These are phyloP conservation scores for Falcunculus frontatus DNA, from an alignment of 2,113 vertebrate species.

Conservation along the genomic window DNA sequence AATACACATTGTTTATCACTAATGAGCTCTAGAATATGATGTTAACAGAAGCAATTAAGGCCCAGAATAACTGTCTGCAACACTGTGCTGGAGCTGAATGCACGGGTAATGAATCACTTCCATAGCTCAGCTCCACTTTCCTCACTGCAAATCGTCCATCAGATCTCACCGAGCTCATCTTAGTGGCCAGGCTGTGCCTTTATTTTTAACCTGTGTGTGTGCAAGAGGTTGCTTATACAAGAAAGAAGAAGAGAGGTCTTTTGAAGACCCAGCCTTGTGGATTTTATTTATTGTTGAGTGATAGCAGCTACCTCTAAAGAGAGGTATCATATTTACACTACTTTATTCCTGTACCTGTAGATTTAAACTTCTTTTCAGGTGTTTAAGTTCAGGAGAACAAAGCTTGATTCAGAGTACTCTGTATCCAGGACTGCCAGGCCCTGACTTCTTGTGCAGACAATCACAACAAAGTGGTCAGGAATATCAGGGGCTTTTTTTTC, in stretches of 20 bases:
- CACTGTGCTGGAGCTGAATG: neutral
- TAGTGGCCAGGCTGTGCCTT: neutral
- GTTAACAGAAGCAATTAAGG: constrained; percentile 63
- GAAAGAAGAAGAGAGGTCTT: neutral
- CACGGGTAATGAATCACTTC: constrained; percentile 37
- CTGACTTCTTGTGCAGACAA: neutral
- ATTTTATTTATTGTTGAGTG: neutral
- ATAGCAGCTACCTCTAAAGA: neutral
- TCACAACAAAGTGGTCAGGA: neutral
- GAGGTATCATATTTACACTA: neutral
- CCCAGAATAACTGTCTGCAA: neutral
- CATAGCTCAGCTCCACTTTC: neutral
- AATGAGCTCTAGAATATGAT: constrained; percentile 59
- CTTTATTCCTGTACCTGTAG: neutral
- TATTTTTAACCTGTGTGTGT: neutral
- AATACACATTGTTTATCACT: constrained; percentile 62
- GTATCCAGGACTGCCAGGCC: neutral
- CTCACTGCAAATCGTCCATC: neutral
- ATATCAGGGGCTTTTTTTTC: neutral
- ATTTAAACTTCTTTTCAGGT: neutral
- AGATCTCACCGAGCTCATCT: neutral
- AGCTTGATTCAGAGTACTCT: neutral
- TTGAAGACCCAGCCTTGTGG: neutral
- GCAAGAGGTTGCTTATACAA: neutral
- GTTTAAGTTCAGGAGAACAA: neutral